Evolutionary conservation across 2,797 vertebrate genomes (phyloP).

Genomic region (Leptatherina wallacei): DNA sequence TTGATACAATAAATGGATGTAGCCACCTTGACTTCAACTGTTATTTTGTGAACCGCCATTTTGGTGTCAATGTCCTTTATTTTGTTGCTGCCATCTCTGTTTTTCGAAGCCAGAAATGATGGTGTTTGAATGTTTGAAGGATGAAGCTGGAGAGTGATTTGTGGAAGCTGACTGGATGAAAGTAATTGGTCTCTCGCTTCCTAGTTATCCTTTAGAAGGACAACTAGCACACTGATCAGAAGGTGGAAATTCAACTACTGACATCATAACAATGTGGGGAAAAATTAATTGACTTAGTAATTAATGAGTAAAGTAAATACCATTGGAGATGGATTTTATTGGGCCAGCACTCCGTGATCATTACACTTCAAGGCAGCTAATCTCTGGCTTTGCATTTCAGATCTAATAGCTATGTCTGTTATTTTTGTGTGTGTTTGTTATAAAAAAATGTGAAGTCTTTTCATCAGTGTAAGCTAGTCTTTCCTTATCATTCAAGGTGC

Average conservation of each 20-base stretch:
- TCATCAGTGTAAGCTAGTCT: neutral
- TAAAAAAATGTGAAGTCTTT: neutral
- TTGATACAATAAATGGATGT: neutral
- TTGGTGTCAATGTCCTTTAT: neutral
- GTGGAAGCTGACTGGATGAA: neutral
- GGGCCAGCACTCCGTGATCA: neutral
- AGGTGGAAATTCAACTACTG: neutral
- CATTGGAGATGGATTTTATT: too few relatives aligned
- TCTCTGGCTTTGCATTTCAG: neutral
- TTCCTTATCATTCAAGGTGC: neutral
- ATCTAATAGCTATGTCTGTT: neutral
- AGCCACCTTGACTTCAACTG: neutral
- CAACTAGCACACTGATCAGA: neutral
- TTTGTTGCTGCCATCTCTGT: neutral
- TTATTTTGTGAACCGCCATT: neutral
- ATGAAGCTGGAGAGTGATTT: neutral
- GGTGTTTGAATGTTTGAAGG: neutral
- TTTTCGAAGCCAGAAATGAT: neutral
- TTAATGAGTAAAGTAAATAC: neutral
- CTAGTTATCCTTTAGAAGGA: neutral
- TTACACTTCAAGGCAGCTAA: neutral
- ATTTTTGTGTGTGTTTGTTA: neutral
- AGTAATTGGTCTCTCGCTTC: neutral
- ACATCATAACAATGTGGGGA: neutral
- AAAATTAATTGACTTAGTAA: neutral